Percentiles rank a stretch among this genome's conserved stretches.
These are phyloP conservation scores for Dipodomys ordii DNA, from an alignment of 2,113 vertebrate species.

Conservation along the genomic window DNA sequence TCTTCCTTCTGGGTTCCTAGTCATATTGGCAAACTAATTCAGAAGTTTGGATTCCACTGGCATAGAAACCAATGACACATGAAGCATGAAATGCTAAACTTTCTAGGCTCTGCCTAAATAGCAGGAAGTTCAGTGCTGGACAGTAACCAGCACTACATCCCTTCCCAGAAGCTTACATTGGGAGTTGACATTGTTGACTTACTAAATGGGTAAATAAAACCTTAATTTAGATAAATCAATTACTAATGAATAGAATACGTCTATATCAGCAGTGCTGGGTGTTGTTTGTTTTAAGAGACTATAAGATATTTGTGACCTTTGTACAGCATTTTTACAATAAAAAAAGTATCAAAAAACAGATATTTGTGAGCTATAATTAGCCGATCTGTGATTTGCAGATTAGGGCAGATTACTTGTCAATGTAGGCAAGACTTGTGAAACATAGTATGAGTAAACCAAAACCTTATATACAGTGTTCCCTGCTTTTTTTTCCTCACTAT, in stretches of 20 bases:
- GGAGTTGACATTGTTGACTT: background rate
- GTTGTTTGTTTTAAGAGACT: constrained; percentile 6
- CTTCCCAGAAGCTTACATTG: background rate
- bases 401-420: background rate
- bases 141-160: background rate
- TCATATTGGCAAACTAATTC: constrained; percentile 17
- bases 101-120: background rate
- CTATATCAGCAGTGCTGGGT: background rate
- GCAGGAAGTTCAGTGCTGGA: background rate
- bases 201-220: background rate
- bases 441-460: background rate
- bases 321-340: no score
- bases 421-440: background rate
- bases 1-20: background rate
- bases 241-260: background rate
- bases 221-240: background rate
- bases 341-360: no score
- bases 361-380: background rate
- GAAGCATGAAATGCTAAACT: background rate
- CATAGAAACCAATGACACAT: background rate
- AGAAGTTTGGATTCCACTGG: background rate
- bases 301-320: background rate
- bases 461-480: background rate
- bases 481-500: background rate
- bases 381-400: background rate